Conservation (phyloP, 2,113 vertebrate genomes). For the Chrysochloris asiatica region DNA sequence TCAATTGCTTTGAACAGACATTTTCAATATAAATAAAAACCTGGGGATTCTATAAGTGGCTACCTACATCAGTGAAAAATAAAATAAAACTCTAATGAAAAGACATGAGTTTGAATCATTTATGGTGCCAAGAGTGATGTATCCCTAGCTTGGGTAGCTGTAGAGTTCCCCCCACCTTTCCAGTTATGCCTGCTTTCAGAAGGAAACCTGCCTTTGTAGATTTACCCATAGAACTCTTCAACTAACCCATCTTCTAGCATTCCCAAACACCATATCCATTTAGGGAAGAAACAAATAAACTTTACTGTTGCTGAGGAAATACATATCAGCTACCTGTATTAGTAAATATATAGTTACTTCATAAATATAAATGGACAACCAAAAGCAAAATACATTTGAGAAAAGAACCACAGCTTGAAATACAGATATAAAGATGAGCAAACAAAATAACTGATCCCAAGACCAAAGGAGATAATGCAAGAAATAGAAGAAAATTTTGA, state of each 20-base stretch:
- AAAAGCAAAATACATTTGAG: slow-evolving; percentile 10
- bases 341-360: background rate
- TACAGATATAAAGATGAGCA: slow-evolving; percentile 17
- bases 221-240: background rate
- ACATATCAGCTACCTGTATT: background rate
- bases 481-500: background rate
- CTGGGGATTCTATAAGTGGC: background rate
- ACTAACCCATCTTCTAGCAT: background rate
- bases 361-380: background rate
- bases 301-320: slow-evolving; percentile 5
- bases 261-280: background rate
- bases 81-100: background rate
- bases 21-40: background rate
- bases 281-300: background rate
- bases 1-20: background rate
- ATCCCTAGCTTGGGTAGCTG: background rate
- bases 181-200: background rate
- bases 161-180: background rate
- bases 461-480: background rate
- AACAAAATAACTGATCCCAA: background rate
- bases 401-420: slow-evolving; percentile 38
- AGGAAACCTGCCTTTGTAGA: background rate
- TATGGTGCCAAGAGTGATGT: too few relatives aligned
- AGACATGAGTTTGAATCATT: too few relatives aligned
- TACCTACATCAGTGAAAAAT: slow-evolving; percentile 4